Conservation (phyloP, 2,113 vertebrate species). For the Alces alces region DNA sequence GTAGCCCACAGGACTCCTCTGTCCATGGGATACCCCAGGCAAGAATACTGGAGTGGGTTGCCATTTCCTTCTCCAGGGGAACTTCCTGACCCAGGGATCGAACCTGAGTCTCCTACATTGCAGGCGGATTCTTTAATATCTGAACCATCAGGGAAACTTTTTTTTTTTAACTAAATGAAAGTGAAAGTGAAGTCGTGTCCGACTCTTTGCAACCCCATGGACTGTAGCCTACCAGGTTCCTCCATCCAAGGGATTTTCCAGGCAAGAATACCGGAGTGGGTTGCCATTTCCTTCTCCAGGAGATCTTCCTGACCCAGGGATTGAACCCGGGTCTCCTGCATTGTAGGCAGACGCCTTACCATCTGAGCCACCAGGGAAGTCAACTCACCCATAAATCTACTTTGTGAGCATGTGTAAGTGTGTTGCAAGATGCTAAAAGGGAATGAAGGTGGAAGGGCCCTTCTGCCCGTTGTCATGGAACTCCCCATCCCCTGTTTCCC, state of each 20-base stretch:
- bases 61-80: neutral
- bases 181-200: too few relatives aligned
- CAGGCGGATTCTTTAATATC: neutral
- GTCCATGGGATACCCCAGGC: neutral
- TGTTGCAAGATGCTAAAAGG: neutral
- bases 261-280: too few relatives aligned
- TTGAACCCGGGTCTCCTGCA: too few relatives aligned
- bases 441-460: neutral
- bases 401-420: neutral
- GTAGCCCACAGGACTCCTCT: neutral
- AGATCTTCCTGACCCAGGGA: too few relatives aligned
- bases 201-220: too few relatives aligned
- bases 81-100: neutral
- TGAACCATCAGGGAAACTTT: neutral
- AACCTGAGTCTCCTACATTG: neutral
- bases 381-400: neutral
- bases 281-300: too few relatives aligned
- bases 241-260: too few relatives aligned
- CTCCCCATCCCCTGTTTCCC: rapidly evolving
- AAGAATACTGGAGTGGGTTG: neutral
- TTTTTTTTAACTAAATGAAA: neutral
- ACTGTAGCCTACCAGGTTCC: too few relatives aligned
- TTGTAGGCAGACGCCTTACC: too few relatives aligned
- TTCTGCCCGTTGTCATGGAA: rapidly evolving
- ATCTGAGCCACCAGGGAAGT: too few relatives aligned